Percentiles rank a stretch among this genome's conserved stretches.
These are phyloP conservation scores for Epinephelus lanceolatus DNA, from an alignment of 2,113 vertebrate genomes.

Conservation along the genomic window DNA sequence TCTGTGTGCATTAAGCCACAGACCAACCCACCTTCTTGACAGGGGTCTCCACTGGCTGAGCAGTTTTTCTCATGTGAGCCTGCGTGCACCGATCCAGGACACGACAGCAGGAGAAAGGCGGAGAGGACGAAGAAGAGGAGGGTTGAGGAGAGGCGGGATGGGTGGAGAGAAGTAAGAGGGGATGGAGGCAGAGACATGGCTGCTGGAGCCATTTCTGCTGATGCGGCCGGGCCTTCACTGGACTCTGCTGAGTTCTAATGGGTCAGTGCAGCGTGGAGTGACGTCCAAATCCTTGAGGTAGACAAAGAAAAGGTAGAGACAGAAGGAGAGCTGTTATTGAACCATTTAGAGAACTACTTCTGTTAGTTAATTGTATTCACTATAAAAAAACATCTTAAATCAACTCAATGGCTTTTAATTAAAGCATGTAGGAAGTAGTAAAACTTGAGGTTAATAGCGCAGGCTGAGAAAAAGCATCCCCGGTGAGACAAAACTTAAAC, in stretches of 20 bases:
- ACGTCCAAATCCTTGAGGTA: slow-evolving; percentile 44
- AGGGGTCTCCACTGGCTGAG: slow-evolving; percentile 74
- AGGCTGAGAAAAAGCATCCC: not conserved
- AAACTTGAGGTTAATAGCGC: not conserved
- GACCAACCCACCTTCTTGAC: slow-evolving; percentile 79
- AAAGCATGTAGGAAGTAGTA: not conserved
- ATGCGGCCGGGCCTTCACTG: slow-evolving; percentile 25
- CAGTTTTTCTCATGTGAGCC: slow-evolving; percentile 70
- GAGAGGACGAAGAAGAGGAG: slow-evolving; percentile 55
- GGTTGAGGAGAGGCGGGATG: slow-evolving; percentile 34
- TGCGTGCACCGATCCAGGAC: slow-evolving; percentile 57
- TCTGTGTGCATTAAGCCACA: not conserved
- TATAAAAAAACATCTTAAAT: not conserved
- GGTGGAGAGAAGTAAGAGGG: slow-evolving; percentile 23
- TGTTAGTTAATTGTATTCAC: slow-evolving; percentile 7
- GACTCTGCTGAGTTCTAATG: slow-evolving; percentile 34
- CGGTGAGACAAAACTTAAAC: not conserved
- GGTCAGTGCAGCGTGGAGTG: slow-evolving; percentile 1
- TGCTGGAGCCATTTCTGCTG: slow-evolving; percentile 57
- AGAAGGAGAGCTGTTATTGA: not conserved
- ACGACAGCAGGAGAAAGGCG: slow-evolving; percentile 67
- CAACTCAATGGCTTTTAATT: slow-evolving; percentile 7
- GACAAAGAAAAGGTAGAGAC: slow-evolving; percentile 14
- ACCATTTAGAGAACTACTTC: not conserved
- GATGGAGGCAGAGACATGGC: slow-evolving; percentile 49